Percentiles rank a stretch among this genome's conserved stretches.
Conservation (phyloP, 2,113 vertebrate genomes). For the Burhinus bistriatus region DNA sequence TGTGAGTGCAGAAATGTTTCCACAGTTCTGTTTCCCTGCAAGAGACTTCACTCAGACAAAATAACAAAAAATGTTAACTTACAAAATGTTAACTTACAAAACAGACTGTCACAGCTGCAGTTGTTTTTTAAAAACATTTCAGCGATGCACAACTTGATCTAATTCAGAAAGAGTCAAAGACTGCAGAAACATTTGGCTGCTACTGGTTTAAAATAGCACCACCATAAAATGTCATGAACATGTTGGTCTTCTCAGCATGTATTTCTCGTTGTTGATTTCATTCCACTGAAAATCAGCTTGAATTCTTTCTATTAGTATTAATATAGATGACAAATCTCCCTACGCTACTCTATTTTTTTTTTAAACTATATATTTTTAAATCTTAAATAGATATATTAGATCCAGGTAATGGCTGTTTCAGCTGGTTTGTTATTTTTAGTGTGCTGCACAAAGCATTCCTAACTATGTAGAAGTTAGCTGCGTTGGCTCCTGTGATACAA, state of each 20-base stretch:
- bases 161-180: not conserved
- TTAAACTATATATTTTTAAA: not conserved
- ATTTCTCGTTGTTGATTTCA: not conserved
- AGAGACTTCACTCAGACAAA: not conserved
- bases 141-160: not conserved
- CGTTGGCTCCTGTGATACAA: not conserved
- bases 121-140: not conserved
- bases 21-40: not conserved
- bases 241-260: not conserved
- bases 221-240: not conserved
- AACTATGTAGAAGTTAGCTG: not conserved
- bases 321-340: not conserved
- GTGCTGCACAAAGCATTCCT: not conserved
- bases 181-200: not conserved
- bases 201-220: not conserved
- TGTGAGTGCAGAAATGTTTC: not conserved
- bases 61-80: not conserved
- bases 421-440: not conserved
- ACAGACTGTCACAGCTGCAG: not conserved
- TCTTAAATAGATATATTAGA: not conserved
- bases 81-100: constrained; percentile 4
- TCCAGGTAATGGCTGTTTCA: not conserved
- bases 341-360: not conserved
- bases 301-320: not conserved
- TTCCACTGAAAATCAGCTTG: not conserved